Evolutionary conservation across 1,140 invertebrate genomes (phyloP).

Genomic region (Archegozetes longisetosus): DNA sequence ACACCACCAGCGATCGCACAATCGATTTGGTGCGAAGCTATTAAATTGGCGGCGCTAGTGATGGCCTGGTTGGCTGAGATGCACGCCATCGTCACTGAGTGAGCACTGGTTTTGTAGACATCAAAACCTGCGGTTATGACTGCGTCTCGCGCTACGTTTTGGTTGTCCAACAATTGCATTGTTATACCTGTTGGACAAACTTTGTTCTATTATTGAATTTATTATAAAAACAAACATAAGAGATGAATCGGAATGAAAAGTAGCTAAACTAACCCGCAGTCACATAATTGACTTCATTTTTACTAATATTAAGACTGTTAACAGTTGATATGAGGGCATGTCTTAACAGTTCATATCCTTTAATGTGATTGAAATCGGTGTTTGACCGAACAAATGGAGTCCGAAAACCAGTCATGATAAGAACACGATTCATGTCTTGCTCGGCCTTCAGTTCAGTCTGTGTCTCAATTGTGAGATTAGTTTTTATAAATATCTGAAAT

Average conservation of each 20-base stretch:
- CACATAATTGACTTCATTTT: neutral
- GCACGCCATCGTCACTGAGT: neutral
- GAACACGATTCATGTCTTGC: constrained; percentile 43
- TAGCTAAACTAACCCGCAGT: neutral
- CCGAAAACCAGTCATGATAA: constrained; percentile 82
- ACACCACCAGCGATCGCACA: neutral
- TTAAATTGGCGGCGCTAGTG: neutral
- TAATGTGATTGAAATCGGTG: constrained; percentile 76
- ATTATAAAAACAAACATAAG: too few species aligned
- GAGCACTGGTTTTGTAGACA: neutral
- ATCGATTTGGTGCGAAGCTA: neutral
- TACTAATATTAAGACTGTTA: constrained; percentile 21
- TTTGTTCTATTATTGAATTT: too few species aligned
- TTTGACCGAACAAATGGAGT: constrained; percentile 87
- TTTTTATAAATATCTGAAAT: too few species aligned
- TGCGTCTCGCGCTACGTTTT: neutral
- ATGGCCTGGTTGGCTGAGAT: neutral
- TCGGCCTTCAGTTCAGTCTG: too few species aligned
- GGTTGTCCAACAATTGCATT: neutral
- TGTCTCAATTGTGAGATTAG: too few species aligned
- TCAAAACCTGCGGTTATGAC: neutral
- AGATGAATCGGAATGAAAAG: too few species aligned
- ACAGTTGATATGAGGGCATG: constrained; percentile 61
- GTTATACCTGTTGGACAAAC: neutral
- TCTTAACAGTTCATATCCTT: constrained; percentile 84